Evolutionary conservation across 2,797 vertebrate species (phyloP).

Genomic region (Microtus agrestis): DNA sequence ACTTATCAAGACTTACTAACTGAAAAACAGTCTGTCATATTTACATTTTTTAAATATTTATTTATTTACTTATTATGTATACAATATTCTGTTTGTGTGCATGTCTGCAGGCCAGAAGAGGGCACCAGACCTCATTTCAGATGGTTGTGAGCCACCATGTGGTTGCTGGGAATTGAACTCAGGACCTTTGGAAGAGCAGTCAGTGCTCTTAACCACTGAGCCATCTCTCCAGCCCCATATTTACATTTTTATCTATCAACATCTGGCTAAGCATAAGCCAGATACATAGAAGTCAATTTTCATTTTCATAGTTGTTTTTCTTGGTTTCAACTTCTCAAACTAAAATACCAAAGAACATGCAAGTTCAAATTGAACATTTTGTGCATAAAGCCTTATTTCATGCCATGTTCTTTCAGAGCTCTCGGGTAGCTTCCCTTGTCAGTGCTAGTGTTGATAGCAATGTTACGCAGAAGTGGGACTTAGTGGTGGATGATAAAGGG

Average conservation of each 20-base stretch:
- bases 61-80: no score
- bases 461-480: not conserved
- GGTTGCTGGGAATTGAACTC: no score
- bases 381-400: conserved; percentile 63
- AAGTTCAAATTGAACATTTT: conserved; percentile 72
- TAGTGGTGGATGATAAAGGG: not conserved
- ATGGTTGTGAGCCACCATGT: no score
- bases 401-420: conserved; percentile 66
- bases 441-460: not conserved
- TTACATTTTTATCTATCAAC: conserved; percentile 85
- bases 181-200: no score
- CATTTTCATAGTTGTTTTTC: conserved; percentile 82
- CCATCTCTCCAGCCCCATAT: no score
- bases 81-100: no score
- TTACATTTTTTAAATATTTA: conserved; percentile 87
- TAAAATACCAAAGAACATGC: conserved; percentile 71
- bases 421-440: conserved; percentile 30
- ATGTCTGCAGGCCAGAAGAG: no score
- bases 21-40: conserved; percentile 79
- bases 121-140: no score
- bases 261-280: conserved; percentile 80
- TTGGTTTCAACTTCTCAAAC: conserved; percentile 82
- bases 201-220: no score
- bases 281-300: conserved; percentile 79
- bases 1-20: conserved; percentile 79